Evolutionary conservation across 2,113 vertebrate species (phyloP), one percentile per base, ranked within the genome.

Genomic region (Phocoena sinus): DNA sequence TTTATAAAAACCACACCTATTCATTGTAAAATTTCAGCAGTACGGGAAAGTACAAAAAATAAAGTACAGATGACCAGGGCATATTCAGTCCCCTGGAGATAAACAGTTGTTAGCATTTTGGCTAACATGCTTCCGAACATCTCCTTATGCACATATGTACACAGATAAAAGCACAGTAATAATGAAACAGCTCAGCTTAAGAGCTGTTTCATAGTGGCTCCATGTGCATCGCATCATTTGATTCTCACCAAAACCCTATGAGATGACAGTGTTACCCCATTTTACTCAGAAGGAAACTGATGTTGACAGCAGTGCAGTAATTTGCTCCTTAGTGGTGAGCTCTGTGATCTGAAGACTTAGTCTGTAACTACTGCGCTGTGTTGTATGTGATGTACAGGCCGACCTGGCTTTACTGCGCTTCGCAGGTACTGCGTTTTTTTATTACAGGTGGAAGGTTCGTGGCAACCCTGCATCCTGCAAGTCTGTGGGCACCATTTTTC

Each of bases 1-100:
- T 56, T 84, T 84, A 10, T 63, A 65, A 74, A 77, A 88, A 44
- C 44, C 63, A 33, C 41, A 44, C 63, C 62, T n/a, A 4, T 63
- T 47, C 31, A 33, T 53, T 21, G 13, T 92, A 53, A 50, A 89
- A 94, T 56, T 44, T 74, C 20, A 85, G 11, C 18, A 44, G 6
- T 62, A 77, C 5, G 67, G 68, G 67, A 85, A 62, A 85, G 12
- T 79, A 73, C 44, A 67, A 92, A 90, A 95, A 79, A 36, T 67
- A 50, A 93, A 76, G 50, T 58, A 14, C 25, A 62, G 7, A 26
- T 65, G 60, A 76, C 85, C 25, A n/a, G 44, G 21, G 26, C 33
- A 10, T 38, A 26, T 56, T 63, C 67, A 63, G 0, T 76, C 33
- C 18, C 14, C 10, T 79, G 21, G 67, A 81, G 31, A 92, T 85